Evolutionary conservation across 2,113 vertebrate genomes (phyloP), one percentile per base, ranked within the genome.

Genomic region (Prolemur simus): DNA sequence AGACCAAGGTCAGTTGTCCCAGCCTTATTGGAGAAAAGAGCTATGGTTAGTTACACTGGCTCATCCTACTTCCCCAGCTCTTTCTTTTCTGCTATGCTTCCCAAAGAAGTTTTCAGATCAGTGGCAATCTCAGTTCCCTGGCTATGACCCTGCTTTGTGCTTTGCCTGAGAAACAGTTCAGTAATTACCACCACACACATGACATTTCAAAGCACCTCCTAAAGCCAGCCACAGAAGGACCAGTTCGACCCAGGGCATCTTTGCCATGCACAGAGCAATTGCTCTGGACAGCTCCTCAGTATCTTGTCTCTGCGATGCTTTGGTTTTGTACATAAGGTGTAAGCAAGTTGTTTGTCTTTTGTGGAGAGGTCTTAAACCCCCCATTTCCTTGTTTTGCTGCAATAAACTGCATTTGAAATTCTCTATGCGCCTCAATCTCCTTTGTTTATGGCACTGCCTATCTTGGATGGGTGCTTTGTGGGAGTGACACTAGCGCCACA

Each of bases 391-490:
- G 37, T 97, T 83, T 93, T 94, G 56, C 97, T 97, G 78, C 93
- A 97, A 98, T 98, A 98, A 97, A 98, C 94, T 85, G 97, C 97
- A 97, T 97, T 96, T 94, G 89, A 97, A 97, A 97, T 81, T 94
- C 85, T 76, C 91, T n/a, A 0, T 29, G 82, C 8, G 66, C 69
- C 63, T 97, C 42, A 1, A 0, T 86, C 29, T 78, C 56, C 5
- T 91, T 88, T 91, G 77, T 96, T 74, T 45, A 66, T 3, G 37
- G 60, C 11, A 11, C 27, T 56, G 8, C 29, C 6, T 13, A n/a
- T 21, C 23, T 34, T 42, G 84, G 2, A 8, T 37, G 32, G 74
- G 39, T 85, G 11, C 6, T 73, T 64, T 66, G 23, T 89, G 83
- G 42, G n/a, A 47, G 34, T 45, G 32, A 87, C 18, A 15, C 25